Evolutionary conservation across 2,797 vertebrate genomes (phyloP), one percentile per base, ranked within the genome.

Genomic region (Crocidura indochinensis): DNA sequence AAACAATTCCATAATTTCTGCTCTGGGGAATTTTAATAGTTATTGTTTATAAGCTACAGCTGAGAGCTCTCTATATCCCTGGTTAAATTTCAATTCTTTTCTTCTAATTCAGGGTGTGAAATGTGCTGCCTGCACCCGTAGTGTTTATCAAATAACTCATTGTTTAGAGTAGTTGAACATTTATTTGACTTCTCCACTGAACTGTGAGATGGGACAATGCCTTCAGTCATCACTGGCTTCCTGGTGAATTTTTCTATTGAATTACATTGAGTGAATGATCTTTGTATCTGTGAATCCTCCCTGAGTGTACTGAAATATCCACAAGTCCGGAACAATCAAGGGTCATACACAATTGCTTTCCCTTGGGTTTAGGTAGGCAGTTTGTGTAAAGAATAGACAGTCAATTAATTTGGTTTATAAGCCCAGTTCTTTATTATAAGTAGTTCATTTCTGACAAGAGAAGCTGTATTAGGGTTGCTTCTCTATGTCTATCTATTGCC

Each of bases 101-200:
- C 44, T 49, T 75, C 31, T 88, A 64, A 26, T 71, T 83, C 38
- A 64, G 38, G n/a, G 22, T 31, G 0, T 77, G 8, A 46, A 69
- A 60, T 71, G 46, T 60, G 60, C 27, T 44, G n/a, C 49, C 38
- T 38, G 27, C 1, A 22, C 17, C 10, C 4, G 65, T 46, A 85
- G 8, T 72, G 38, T 82, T 95, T 93, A 64, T 69, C 22, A 11
- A 77, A 68, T 77, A 26, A 80, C 90, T 92, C 71, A 65, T 80
- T 74, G 31, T 31, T 87, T 29, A 29, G 76, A 53, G 22, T 29
- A 65, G 10, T 7, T 80, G 56, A 29, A 1, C n/a, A 67, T 92
- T 92, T 90, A 53, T 80, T 29, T 51, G 29, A 60, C 20, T 49
- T 10, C 31, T 80, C 73, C 68, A 53, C 27, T 80, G 24, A 27